Base-by-base conservation (phyloP, 2,113 vertebrate species). In the Cichladusa arquata region DNA sequence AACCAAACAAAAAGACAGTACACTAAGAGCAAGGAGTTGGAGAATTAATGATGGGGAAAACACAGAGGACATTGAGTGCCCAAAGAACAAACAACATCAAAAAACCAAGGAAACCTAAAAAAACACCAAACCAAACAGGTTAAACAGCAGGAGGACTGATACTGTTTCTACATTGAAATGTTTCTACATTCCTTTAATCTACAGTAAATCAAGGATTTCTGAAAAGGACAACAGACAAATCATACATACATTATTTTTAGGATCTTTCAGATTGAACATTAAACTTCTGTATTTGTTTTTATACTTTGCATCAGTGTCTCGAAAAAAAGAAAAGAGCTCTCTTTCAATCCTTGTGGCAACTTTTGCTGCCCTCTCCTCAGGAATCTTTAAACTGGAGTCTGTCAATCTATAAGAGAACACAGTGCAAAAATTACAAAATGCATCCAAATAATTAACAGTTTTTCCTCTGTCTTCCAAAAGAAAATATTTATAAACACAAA, bases 231-330 rank as follows among this genome's bases (percentile, higher is more conserved):
- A 53, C 3, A 82, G 11, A 83, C 45, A 88, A 93, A 86, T n/a
- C 64, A 58, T 71, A 98, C 99, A 97, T 98, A 99, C 99, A 36
- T 99, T 99, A 96, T 99, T 99, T 98, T 99, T 99, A 53, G 99
- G 98, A 95, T 99, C 99, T 97, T 99, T 99, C 40, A 99, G 98
- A 97, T 99, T 99, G 96, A 99, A 99, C 98, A 99, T 99, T 96
- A 99, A 96, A 96, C 99, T 99, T 97, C 99, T 98, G 79, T 99
- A 99, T 95, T 99, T 99, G 97, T 99, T 99, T 97, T 99, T 99
- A 94, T 99, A 99, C 93, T 99, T 99, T 23, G 99, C 98, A 57
- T 99, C 99, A 19, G 99, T 99, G 94, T 99, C 99, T 91, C 99
- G 99, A 95, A 99, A 99, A 94, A 99, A 98, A 87, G 99, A 98